Base-by-base conservation (phyloP, 1,140 invertebrate species). In the Vanessa atalanta region DNA sequence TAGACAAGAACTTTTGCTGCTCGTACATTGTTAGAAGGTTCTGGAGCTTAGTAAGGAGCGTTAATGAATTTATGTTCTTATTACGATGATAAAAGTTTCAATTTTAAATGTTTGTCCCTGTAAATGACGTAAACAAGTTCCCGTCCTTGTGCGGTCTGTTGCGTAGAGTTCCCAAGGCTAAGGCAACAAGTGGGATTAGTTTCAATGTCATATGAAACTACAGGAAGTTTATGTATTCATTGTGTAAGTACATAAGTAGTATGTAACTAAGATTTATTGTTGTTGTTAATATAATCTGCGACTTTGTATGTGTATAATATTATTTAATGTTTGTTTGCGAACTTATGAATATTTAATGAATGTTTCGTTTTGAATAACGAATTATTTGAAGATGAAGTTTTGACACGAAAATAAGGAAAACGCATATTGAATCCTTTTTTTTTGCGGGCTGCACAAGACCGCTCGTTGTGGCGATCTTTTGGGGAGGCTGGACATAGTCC, bases 101-200 rank as follows among this genome's bases (percentile, higher is more conserved):
- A 50, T 50, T 50, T 50, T 13, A 61, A 16, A 47, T 26, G 31
- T 14, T 20, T 43, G 72, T 73, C 79, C 78, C 77, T 73, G 78
- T 66, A 71, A 61, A 72, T 87, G 83, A 87, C 85, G 85, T 86
- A 73, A 84, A 68, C 78, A 66, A 68, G 78, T 31, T 75, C 65
- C 66, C 83, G 87, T 86, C 89, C 89, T 91, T 91, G 86, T 76
- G 87, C 87, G 87, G 84, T 85, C 80, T 76, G 86, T 77, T 87
- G 88, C 83, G 79, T 80, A 83, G 82, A 79, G 83, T 84, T 88
- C 85, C 82, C 83, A 85, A 77, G 85, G 84, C 79, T 91, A 88
- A 87, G 85, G 80, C 78, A 81, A 86, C 87, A 67, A 60, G 73
- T 77, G 68, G 82, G 85, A 89, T 86, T 79, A 70, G 77, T 90